A percentile compares a stretch with the other conserved stretches of the same genome.
These are phyloP conservation scores for Erpornis zantholeuca DNA, from an alignment of 2,113 vertebrate genomes.

Conservation along the genomic window DNA sequence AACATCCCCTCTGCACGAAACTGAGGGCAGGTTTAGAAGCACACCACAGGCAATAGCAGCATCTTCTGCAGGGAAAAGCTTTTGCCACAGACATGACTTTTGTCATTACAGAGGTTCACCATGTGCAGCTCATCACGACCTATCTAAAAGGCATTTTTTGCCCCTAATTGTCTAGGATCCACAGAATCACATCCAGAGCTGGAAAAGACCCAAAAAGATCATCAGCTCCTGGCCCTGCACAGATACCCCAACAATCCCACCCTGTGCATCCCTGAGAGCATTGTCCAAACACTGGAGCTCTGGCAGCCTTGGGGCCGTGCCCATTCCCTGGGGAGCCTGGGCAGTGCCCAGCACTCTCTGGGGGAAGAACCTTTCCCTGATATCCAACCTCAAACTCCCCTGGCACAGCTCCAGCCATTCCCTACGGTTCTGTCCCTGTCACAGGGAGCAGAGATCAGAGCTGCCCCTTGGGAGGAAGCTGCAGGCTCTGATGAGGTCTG, in stretches of 20 bases:
- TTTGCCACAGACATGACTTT: background rate
- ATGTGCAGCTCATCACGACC: accelerated
- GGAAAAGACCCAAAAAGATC: background rate
- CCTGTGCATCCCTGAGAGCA: accelerated
- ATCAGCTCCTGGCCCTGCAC: background rate
- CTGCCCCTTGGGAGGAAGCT: background rate
- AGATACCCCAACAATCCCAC: background rate
- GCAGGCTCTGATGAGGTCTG: background rate
- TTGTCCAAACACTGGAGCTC: accelerated
- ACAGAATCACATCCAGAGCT: background rate
- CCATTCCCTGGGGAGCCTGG: background rate
- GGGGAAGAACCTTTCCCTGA: background rate
- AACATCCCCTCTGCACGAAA: background rate
- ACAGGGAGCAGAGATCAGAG: accelerated
- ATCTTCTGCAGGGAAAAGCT: background rate
- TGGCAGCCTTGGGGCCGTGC: accelerated
- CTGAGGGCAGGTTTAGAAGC: background rate
- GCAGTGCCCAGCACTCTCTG: background rate
- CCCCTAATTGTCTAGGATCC: background rate
- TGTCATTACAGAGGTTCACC: background rate
- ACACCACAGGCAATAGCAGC: background rate
- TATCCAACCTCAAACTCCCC: accelerated
- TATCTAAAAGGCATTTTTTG: background rate
- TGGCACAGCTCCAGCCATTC: accelerated
- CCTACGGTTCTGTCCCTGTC: background rate